These are phyloP conservation scores for Tetramorium simillimum DNA, from an alignment of 1,140 invertebrate species.

Conservation along the genomic window DNA sequence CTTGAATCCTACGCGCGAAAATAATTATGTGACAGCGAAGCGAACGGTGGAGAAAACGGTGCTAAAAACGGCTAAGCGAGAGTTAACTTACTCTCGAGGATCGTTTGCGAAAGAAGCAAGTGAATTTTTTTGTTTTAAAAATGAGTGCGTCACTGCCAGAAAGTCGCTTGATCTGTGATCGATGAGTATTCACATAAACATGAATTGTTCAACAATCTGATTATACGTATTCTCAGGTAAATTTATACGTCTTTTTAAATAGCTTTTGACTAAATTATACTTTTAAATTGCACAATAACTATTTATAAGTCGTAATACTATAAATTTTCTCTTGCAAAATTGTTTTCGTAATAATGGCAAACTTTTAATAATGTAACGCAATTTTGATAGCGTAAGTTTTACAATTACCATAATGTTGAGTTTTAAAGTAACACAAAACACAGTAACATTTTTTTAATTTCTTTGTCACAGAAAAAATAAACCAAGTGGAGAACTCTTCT, in stretches of 20 bases:
- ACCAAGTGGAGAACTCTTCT: neutral
- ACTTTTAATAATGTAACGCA: neutral
- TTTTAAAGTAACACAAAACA: neutral
- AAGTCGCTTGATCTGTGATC: slow-evolving; percentile 42
- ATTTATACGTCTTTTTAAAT: neutral
- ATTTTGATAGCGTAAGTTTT: neutral
- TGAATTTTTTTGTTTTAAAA: neutral
- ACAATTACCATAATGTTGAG: neutral
- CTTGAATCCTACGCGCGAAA: slow-evolving; percentile 12
- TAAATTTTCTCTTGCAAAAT: neutral
- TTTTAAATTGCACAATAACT: neutral
- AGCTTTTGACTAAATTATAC: neutral
- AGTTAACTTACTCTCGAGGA: neutral
- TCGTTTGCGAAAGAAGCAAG: neutral
- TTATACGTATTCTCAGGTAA: slow-evolving; percentile 68
- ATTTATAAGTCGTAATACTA: neutral
- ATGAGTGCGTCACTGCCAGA: slow-evolving; percentile 18
- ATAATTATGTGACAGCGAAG: neutral
- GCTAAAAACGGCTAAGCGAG: neutral
- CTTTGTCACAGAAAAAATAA: neutral
- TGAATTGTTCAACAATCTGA: slow-evolving; percentile 62
- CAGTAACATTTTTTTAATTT: neutral
- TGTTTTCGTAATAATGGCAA: neutral
- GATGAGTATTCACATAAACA: slow-evolving; percentile 51
- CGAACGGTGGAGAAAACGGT: neutral